Conservation (phyloP, 2,113 vertebrate species). For the Ammodytes dubius region DNA sequence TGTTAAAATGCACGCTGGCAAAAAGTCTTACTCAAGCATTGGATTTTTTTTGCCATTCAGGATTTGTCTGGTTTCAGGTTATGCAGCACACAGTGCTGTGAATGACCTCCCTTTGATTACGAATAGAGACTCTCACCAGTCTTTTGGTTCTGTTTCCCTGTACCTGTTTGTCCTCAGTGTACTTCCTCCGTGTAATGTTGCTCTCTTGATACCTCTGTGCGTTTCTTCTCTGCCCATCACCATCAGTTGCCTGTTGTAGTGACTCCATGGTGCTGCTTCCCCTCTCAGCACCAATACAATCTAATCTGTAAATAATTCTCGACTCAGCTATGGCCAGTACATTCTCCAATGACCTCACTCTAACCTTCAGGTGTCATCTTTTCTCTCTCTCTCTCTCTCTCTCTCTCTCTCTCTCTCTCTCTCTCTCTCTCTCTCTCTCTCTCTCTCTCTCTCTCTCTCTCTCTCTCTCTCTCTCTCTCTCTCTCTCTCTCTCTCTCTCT, state of each 20-base stretch:
- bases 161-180: constrained; percentile 74
- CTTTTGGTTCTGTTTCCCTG: constrained; percentile 56
- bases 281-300: constrained; percentile 79
- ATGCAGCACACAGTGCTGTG: constrained; percentile 52
- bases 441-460: constrained; percentile 34
- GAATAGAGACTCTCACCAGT: constrained; percentile 67
- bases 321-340: constrained; percentile 87
- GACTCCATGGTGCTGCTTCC: constrained; percentile 79
- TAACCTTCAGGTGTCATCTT: constrained; percentile 80
- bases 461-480: too few species aligned
- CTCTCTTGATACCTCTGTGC: constrained; percentile 82
- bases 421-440: too few species aligned
- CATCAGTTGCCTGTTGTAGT: constrained; percentile 89
- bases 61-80: constrained; percentile 49
- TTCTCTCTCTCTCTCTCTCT: constrained; percentile 31
- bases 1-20: constrained; percentile 23
- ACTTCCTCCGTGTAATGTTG: constrained; percentile 78
- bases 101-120: constrained; percentile 52
- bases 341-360: constrained; percentile 81
- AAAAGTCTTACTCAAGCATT: constrained; percentile 33
- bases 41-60: constrained; percentile 52
- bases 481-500: too few species aligned
- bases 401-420: too few species aligned
- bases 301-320: constrained; percentile 84
- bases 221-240: constrained; percentile 83